Conservation (phyloP, 2,888 invertebrate species). For the Magallana nippona region DNA sequence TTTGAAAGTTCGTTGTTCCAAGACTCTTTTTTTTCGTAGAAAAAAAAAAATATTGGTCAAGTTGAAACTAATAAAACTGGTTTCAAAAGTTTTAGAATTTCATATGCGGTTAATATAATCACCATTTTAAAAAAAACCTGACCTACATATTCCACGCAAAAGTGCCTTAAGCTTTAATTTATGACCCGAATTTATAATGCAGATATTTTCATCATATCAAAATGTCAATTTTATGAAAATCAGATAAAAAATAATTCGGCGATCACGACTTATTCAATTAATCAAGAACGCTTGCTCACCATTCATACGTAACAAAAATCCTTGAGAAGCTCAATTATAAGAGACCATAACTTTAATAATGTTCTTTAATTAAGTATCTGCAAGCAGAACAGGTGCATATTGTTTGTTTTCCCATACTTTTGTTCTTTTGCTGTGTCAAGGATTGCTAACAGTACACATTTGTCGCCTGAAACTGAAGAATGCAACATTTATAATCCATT, state of each 20-base stretch:
- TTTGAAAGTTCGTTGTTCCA: too few species aligned
- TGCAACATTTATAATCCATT: neutral
- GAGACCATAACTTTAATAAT: neutral
- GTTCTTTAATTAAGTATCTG: neutral
- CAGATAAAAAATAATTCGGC: neutral
- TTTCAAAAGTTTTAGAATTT: neutral
- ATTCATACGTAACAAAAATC: neutral
- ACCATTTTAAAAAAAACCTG: neutral
- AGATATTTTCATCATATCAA: neutral
- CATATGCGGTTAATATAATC: constrained; percentile 20
- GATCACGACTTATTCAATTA: neutral
- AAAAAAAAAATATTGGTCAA: too few species aligned
- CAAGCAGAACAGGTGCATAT: neutral
- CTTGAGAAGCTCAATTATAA: neutral
- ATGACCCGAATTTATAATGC: neutral
- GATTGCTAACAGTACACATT: neutral
- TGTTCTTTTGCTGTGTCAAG: neutral
- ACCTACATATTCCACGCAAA: neutral
- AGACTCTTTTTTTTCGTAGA: too few species aligned
- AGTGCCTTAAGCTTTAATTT: neutral
- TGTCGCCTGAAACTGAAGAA: neutral
- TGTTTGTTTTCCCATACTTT: neutral
- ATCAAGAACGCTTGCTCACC: neutral
- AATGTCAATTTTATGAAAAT: constrained; percentile 24
- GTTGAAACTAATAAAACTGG: neutral